Evolutionary conservation across 2,113 vertebrate species (phyloP).

Genomic region (Acrocephalus kingi): DNA sequence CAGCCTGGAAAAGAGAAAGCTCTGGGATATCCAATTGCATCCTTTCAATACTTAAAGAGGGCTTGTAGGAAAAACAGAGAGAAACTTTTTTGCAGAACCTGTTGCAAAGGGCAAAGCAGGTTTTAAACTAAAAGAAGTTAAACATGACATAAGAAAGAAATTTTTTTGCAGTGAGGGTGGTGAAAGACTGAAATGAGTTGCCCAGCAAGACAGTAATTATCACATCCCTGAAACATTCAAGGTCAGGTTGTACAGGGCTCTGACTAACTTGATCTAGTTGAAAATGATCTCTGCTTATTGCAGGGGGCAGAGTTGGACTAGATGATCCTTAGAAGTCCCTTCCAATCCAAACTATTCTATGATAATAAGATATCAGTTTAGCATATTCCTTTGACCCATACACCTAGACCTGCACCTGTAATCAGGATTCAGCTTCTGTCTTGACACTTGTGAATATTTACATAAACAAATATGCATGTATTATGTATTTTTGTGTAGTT

Average conservation of each 20-base stretch:
- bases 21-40: background rate
- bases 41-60: background rate
- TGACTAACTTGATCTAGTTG: background rate
- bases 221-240: background rate
- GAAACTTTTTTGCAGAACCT: background rate
- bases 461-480: background rate
- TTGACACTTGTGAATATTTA: background rate
- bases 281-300: background rate
- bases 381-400: background rate
- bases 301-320: background rate
- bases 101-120: background rate
- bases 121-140: background rate
- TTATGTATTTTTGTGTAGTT: background rate
- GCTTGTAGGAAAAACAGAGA: background rate
- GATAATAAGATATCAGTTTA: background rate
- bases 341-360: background rate
- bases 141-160: background rate
- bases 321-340: background rate
- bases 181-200: background rate
- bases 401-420: background rate
- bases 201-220: background rate
- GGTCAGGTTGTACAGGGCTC: background rate
- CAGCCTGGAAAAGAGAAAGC: background rate
- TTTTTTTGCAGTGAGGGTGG: background rate
- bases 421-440: background rate